A percentile compares a stretch with the other conserved stretches of the same genome.
Conservation (phyloP, 2,888 invertebrate genomes). For the Drosophila anceps region DNA sequence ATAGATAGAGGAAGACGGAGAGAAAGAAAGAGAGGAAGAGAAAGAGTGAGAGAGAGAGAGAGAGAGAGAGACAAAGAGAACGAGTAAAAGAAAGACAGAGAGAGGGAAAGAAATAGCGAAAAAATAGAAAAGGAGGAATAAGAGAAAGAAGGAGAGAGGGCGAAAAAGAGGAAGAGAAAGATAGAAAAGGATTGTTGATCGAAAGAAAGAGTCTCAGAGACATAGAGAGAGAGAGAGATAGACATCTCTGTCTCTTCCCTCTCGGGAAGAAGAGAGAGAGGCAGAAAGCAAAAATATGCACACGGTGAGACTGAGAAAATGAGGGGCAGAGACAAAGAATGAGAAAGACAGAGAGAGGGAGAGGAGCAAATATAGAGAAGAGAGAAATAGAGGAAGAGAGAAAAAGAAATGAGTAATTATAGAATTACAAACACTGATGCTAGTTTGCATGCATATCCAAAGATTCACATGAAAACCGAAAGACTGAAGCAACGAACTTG, state of each 20-base stretch:
- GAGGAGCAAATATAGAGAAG: no score
- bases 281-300: no score
- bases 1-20: neutral
- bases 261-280: no score
- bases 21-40: neutral
- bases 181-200: no score
- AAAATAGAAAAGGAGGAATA: neutral
- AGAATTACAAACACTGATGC: neutral
- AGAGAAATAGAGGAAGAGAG: no score
- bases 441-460: neutral
- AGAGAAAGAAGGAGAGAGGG: neutral
- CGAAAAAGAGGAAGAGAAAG: no score
- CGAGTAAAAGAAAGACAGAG: neutral
- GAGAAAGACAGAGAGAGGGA: neutral
- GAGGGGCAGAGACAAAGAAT: no score
- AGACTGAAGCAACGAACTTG: conserved; percentile 51
- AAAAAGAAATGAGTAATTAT: neutral
- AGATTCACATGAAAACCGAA: neutral
- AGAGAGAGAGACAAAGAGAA: neutral
- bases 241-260: no score
- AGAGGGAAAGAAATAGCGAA: neutral
- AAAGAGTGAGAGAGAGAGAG: neutral
- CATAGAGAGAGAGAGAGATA: no score
- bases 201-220: no score
- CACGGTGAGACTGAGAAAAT: no score